Conservation (phyloP, 2,888 invertebrate species). For the Poecilus cupreus region DNA sequence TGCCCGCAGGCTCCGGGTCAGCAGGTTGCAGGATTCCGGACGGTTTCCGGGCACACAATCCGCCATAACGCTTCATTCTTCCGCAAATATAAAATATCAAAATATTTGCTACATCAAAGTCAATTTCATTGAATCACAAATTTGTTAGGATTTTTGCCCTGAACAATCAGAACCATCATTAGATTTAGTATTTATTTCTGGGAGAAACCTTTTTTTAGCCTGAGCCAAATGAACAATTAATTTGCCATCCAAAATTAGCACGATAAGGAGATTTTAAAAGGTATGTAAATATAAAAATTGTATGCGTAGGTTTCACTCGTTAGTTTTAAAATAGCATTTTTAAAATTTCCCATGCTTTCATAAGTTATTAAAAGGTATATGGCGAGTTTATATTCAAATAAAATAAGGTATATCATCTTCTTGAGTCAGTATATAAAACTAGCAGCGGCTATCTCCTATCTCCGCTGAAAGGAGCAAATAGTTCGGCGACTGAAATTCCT, state of each 20-base stretch:
- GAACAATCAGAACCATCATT: background rate
- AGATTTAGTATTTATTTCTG: background rate
- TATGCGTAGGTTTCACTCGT: too few species aligned
- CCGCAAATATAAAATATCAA: constrained; percentile 10
- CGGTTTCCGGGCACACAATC: background rate
- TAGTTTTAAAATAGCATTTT: too few species aligned
- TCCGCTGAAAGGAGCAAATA: constrained; percentile 35
- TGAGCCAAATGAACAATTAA: too few species aligned
- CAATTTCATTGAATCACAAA: background rate
- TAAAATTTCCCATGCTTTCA: too few species aligned
- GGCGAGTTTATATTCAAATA: background rate
- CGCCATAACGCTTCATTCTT: background rate
- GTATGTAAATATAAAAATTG: too few species aligned
- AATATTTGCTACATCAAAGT: constrained; percentile 19
- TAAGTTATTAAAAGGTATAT: too few species aligned
- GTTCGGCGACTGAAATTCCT: constrained; percentile 32
- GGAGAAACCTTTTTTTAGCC: too few species aligned
- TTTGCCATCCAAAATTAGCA: too few species aligned
- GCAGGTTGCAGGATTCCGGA: constrained; percentile 6
- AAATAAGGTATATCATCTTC: constrained; percentile 8
- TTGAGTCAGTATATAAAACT: background rate
- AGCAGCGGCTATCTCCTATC: constrained; percentile 1
- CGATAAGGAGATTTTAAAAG: too few species aligned
- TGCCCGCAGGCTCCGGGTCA: constrained; percentile 1
- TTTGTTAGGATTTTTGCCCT: too few species aligned